Conservation (phyloP, 2,113 vertebrate genomes). For the Elachura formosa region DNA sequence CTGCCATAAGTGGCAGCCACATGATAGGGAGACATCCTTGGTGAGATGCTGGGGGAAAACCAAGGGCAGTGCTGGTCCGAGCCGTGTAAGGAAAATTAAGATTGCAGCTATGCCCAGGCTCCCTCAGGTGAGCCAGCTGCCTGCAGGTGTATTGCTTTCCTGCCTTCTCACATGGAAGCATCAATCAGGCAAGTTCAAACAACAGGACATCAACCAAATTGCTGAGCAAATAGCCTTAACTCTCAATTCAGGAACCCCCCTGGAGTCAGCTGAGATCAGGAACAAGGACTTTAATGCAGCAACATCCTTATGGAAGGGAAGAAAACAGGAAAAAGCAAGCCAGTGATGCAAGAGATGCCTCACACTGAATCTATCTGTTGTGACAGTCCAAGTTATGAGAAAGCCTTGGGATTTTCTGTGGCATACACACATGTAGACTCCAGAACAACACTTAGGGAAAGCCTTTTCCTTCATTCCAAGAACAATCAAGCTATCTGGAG, state of each 20-base stretch:
- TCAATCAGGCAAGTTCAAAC: neutral
- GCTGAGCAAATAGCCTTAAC: neutral
- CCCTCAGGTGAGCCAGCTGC: neutral
- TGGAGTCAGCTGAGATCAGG: neutral
- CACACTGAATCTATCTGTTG: neutral
- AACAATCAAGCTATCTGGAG: neutral
- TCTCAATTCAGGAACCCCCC: neutral
- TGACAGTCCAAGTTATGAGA: neutral
- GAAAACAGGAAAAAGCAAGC: neutral
- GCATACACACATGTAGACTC: neutral
- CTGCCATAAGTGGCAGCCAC: neutral
- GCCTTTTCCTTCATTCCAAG: neutral
- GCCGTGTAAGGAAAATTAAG: neutral
- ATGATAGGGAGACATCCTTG: fast-evolving
- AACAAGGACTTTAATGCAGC: neutral
- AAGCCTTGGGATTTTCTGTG: neutral
- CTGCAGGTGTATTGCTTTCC: neutral
- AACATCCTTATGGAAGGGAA: neutral
- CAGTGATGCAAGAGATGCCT: neutral
- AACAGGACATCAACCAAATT: neutral
- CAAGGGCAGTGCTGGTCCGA: neutral
- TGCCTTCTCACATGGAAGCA: neutral
- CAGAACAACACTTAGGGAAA: neutral
- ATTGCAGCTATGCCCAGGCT: neutral
- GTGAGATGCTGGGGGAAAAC: neutral